These are phyloP conservation scores for Paracanthobrama guichenoti DNA, from an alignment of 2,113 vertebrate species.

Conservation along the genomic window DNA sequence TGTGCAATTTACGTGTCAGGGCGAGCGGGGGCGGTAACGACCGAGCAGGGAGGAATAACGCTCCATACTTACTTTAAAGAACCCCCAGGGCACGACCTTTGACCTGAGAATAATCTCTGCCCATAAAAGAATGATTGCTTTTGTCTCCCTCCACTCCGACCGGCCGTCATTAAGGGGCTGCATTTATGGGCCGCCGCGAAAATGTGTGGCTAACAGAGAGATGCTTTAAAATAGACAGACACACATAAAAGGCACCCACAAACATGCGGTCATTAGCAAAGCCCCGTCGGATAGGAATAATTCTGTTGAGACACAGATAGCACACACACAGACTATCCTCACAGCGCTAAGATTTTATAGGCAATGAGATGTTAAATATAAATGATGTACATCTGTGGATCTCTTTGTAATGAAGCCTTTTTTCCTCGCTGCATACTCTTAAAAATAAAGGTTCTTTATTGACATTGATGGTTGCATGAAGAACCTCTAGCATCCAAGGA, in stretches of 20 bases:
- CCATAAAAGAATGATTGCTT: conserved; percentile 79
- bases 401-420: not conserved
- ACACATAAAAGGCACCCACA: conserved; percentile 34
- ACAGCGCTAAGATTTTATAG: not conserved
- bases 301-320: conserved; percentile 17
- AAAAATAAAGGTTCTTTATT: too few species aligned
- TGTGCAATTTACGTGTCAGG: conserved; percentile 76
- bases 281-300: not conserved
- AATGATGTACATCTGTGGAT: not conserved
- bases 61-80: conserved; percentile 85
- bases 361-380: not conserved
- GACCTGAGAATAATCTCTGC: conserved; percentile 78
- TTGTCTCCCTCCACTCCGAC: conserved; percentile 66
- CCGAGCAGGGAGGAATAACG: conserved; percentile 75
- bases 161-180: conserved; percentile 72
- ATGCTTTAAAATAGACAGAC: conserved; percentile 38
- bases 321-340: too few species aligned
- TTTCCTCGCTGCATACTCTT: not conserved
- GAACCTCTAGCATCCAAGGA: too few species aligned
- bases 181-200: conserved; percentile 70
- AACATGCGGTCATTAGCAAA: conserved; percentile 38
- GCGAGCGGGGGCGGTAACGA: conserved; percentile 79
- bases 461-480: too few species aligned
- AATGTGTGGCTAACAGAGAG: conserved; percentile 56
- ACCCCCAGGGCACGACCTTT: conserved; percentile 76